Percentiles rank a stretch among this genome's conserved stretches.
phyloP scores from a whole-genome alignment of 2,797 vertebrate genomes.

The Clamator glandarius region DNA sequence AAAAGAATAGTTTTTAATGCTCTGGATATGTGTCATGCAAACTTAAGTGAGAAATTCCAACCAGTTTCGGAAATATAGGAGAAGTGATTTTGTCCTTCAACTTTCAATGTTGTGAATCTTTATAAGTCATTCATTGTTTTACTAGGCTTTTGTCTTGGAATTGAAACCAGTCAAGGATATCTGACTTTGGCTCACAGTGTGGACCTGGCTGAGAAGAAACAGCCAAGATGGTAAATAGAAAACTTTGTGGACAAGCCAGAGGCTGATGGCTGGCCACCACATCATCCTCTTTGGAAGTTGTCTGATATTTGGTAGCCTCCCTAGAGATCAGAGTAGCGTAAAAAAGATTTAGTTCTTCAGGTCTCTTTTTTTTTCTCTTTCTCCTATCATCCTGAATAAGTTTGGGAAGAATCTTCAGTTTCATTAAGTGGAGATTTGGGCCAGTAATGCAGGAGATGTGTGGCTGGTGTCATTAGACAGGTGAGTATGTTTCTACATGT shows the following conservation, averaged over 20 bases:
- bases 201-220: background rate
- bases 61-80: background rate
- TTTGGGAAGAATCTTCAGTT: background rate
- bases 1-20: background rate
- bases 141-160: background rate
- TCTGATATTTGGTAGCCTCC: background rate
- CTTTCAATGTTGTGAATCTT: background rate
- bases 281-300: background rate
- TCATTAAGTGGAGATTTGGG: background rate
- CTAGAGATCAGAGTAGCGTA: background rate
- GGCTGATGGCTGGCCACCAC: background rate
- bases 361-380: background rate
- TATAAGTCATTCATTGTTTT: background rate
- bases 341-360: background rate
- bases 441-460: background rate
- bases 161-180: background rate
- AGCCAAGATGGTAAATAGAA: background rate
- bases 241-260: background rate
- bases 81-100: background rate
- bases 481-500: background rate
- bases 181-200: background rate
- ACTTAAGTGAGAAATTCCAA: background rate
- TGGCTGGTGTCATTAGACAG: background rate
- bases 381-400: background rate
- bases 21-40: background rate